Conservation (phyloP, 2,797 vertebrate species). For the Tapera naevia region DNA sequence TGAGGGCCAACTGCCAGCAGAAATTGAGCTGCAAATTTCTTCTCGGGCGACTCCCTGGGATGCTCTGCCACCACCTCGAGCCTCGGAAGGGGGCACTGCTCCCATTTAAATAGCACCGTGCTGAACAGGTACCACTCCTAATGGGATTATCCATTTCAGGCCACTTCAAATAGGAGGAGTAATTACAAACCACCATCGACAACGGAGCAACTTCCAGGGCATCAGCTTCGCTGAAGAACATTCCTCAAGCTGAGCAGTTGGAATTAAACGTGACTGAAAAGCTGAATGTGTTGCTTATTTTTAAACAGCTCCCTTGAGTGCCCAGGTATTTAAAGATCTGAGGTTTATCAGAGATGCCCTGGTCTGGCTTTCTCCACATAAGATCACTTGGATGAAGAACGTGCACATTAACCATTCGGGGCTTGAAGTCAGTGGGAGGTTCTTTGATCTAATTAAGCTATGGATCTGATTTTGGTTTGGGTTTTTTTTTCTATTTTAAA, state of each 20-base stretch:
- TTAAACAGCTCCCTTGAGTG: background rate
- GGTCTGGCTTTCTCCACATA: background rate
- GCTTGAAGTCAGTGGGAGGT: background rate
- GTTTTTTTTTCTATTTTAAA: background rate
- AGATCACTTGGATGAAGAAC: background rate
- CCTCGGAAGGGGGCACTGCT: background rate
- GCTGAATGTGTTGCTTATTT: background rate
- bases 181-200: background rate
- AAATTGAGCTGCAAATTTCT: background rate
- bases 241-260: background rate
- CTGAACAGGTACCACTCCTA: background rate
- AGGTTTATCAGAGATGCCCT: background rate
- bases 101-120: background rate
- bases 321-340: background rate
- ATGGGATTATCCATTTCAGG: background rate
- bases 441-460: background rate
- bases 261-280: background rate
- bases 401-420: background rate
- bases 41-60: rapidly evolving
- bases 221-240: background rate
- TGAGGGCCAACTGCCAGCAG: background rate
- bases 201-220: background rate
- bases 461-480: background rate
- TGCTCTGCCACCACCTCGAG: background rate
- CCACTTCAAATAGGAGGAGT: background rate